A percentile compares a stretch with the other conserved stretches of the same genome.
These are phyloP conservation scores for Cataglyphis cursor DNA, from an alignment of 2,888 invertebrate genomes.

Conservation along the genomic window DNA sequence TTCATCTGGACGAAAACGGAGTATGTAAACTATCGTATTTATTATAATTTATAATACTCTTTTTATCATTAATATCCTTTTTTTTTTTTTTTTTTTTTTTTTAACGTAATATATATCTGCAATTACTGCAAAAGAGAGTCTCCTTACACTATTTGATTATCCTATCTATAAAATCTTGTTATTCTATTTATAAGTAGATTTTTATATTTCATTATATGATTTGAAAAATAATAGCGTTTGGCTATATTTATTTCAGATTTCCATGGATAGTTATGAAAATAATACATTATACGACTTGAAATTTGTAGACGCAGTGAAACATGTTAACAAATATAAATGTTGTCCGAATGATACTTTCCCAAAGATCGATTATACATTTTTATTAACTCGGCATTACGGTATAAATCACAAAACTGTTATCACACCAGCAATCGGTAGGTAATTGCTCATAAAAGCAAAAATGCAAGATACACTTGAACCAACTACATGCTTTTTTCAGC, in stretches of 20 bases:
- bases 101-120: not conserved
- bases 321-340: conserved; percentile 87
- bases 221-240: not conserved
- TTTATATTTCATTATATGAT: not conserved
- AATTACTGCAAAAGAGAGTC: not conserved
- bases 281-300: conserved; percentile 90
- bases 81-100: not conserved
- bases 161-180: not conserved
- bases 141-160: not conserved
- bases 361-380: conserved; percentile 88
- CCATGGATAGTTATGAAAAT: conserved; percentile 87
- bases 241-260: conserved; percentile 79
- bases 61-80: not conserved
- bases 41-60: not conserved
- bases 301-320: conserved; percentile 85
- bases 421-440: conserved; percentile 87
- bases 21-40: conserved; percentile 67
- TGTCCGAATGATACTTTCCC: conserved; percentile 90
- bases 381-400: conserved; percentile 88
- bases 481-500: conserved; percentile 81
- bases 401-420: conserved; percentile 89
- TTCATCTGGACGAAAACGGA: conserved; percentile 83
- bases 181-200: not conserved
- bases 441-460: not conserved
- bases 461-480: not conserved